phyloP scores from a whole-genome alignment of 2,113 vertebrate genomes.

The Pelvicachromis taeniatus region DNA sequence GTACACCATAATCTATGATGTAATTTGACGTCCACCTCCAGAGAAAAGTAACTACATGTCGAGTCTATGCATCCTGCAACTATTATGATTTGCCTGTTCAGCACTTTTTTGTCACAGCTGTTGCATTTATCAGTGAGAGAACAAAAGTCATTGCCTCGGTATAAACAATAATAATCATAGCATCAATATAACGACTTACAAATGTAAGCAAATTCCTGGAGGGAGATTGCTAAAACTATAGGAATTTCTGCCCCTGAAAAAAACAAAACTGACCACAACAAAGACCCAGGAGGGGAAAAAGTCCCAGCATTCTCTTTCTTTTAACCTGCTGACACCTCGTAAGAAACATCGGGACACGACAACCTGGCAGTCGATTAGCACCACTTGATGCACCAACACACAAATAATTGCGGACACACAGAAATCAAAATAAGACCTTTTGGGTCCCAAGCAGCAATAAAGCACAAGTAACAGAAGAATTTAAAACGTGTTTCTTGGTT shows the following conservation, averaged over 20 bases:
- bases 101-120: not conserved
- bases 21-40: not conserved
- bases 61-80: not conserved
- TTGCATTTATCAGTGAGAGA: not conserved
- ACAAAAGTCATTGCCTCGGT: not conserved
- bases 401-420: accelerated
- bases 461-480: not conserved
- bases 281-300: too few species aligned
- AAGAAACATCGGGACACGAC: not conserved
- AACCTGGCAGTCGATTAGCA: not conserved
- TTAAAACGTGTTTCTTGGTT: not conserved
- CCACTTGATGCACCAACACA: not conserved
- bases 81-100: not conserved
- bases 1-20: not conserved
- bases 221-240: too few species aligned
- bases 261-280: too few species aligned
- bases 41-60: not conserved
- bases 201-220: too few species aligned
- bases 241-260: too few species aligned
- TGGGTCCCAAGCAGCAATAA: not conserved
- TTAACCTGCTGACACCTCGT: not conserved
- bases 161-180: not conserved
- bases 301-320: accelerated
- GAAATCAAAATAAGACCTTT: not conserved
- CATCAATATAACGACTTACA: not conserved